A percentile compares a stretch with the other conserved stretches of the same genome.
phyloP scores from a whole-genome alignment of 2,888 invertebrate species.

The Lepetodrilus schrolli region DNA sequence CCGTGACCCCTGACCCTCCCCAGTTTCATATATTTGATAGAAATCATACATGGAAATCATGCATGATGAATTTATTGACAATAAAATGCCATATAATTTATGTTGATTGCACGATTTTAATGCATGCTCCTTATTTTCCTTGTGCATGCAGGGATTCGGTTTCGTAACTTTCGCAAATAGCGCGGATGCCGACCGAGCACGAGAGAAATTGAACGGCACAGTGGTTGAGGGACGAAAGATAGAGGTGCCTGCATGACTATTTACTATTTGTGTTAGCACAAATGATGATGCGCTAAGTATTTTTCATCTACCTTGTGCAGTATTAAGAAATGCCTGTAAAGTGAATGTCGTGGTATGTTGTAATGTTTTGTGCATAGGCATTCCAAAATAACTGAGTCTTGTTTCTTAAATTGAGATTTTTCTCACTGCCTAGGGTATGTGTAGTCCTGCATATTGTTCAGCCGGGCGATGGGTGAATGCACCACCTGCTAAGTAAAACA shows the following conservation, averaged over 20 bases:
- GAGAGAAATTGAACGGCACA: slow-evolving; percentile 99
- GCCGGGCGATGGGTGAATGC: neutral
- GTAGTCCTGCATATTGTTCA: neutral
- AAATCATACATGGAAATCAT: slow-evolving; percentile 30
- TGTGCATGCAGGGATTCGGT: slow-evolving; percentile 98
- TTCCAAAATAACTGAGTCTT: slow-evolving; percentile 16
- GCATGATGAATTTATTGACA: slow-evolving; percentile 29
- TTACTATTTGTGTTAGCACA: slow-evolving; percentile 73
- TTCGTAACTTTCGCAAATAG: slow-evolving; percentile 99
- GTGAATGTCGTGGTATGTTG: slow-evolving; percentile 29
- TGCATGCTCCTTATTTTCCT: slow-evolving; percentile 78
- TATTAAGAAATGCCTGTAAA: slow-evolving; percentile 72
- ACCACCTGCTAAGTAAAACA: slow-evolving; percentile 1
- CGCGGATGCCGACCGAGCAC: slow-evolving; percentile 99
- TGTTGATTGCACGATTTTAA: slow-evolving; percentile 70
- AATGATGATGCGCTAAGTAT: slow-evolving; percentile 63
- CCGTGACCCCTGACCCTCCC: slow-evolving; percentile 34
- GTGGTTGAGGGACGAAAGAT: slow-evolving; percentile 99
- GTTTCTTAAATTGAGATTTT: slow-evolving; percentile 31
- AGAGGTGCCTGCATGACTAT: slow-evolving; percentile 84
- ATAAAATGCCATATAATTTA: slow-evolving; percentile 49
- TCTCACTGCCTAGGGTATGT: slow-evolving; percentile 21
- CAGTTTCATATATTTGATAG: slow-evolving; percentile 9
- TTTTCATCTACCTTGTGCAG: slow-evolving; percentile 65
- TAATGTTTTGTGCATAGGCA: slow-evolving; percentile 23